Base-by-base conservation (phyloP, 1,140 invertebrate genomes). In the Scaptomyza pallida region DNA sequence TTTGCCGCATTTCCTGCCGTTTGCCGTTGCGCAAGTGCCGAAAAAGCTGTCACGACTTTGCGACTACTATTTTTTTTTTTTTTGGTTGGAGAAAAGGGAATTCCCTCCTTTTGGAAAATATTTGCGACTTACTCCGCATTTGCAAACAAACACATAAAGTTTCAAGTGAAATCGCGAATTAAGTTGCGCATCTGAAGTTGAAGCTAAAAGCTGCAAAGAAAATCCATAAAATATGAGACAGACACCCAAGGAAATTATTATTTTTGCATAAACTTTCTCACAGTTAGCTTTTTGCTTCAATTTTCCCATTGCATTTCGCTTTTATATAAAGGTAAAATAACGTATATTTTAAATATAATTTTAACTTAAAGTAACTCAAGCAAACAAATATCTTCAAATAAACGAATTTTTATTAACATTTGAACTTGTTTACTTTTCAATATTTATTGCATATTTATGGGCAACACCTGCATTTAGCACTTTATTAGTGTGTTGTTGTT, bases 41-140 rank as follows among this genome's bases (percentile, higher is more conserved):
- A 45, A 45, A 33, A 56, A 52, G 37, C 75, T 74, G 76, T 64
- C 81, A 70, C 63, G 74, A 81, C 57, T 67, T 78, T 74, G 70
- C 75, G 69, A 67, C 51, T 70, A 67, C 33, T n/a, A 37, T 37
- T 37, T 63, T 77, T 77, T 57, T n/a, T n/a, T n/a, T n/a, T n/a
- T n/a, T n/a, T n/a, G n/a, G n/a, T n/a, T n/a, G n/a, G n/a, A n/a
- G n/a, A n/a, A n/a, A n/a, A n/a, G n/a, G n/a, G n/a, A n/a, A n/a
- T n/a, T n/a, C n/a, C n/a, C n/a, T n/a, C n/a, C n/a, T n/a, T n/a
- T n/a, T n/a, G n/a, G n/a, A 72, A 65, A 68, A 82, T 64, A 83
- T 35, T 68, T 51, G 43, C 44, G 47, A 47, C 47, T 44, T 41
- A 44, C 15, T 51, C 52, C 33, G 15, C 56, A 57, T 48, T 54